Evolutionary conservation across 2,888 invertebrate species (phyloP).

Genomic region (Hipparchia sbordonii): DNA sequence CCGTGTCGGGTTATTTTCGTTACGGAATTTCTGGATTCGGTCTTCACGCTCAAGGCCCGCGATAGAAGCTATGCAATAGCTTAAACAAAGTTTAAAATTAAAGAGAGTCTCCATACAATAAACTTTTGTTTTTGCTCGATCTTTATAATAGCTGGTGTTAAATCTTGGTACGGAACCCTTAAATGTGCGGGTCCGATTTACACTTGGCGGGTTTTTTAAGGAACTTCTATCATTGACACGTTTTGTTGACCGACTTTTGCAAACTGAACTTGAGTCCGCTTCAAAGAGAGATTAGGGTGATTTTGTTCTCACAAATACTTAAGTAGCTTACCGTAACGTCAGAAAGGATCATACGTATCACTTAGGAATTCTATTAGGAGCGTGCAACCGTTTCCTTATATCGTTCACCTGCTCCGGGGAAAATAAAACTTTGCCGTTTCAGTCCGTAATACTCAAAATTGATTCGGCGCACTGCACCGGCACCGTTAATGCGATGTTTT

Average conservation of each 20-base stretch:
- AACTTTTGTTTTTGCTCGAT: too few species aligned
- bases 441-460: neutral
- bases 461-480: constrained; percentile 7
- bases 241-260: neutral
- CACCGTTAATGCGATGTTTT: constrained; percentile 6
- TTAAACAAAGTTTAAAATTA: too few species aligned
- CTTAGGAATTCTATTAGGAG: constrained; percentile 9
- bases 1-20: too few species aligned
- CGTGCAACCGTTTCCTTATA: neutral
- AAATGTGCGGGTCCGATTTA: too few species aligned
- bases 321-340: neutral
- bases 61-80: too few species aligned
- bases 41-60: too few species aligned
- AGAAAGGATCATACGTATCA: neutral
- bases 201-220: too few species aligned
- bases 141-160: too few species aligned
- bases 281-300: neutral
- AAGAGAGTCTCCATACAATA: too few species aligned
- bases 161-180: too few species aligned
- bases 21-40: too few species aligned
- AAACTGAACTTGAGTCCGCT: neutral
- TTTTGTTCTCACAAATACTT: neutral
- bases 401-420: neutral
- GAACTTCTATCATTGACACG: too few species aligned
- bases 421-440: constrained; percentile 11